These are phyloP conservation scores for Acromyrmex echinatior DNA, from an alignment of 1,140 invertebrate species.

Conservation along the genomic window DNA sequence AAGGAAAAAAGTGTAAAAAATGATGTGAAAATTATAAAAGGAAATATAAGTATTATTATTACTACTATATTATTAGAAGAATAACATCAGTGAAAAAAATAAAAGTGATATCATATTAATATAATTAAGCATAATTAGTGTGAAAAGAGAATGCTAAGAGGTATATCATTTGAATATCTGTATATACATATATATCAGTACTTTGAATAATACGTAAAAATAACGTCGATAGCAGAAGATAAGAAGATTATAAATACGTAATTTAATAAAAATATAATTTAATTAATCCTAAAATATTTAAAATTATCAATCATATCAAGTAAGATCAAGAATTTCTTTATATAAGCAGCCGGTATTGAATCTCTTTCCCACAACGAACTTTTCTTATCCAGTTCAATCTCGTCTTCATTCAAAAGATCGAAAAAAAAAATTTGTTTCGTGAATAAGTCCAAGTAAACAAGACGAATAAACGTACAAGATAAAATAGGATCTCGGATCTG, in stretches of 20 bases:
- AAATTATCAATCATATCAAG: background rate
- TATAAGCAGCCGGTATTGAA: background rate
- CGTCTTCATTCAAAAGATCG: background rate
- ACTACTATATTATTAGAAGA: background rate
- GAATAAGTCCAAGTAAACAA: conserved; percentile 12
- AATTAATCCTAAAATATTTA: background rate
- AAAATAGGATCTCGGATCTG: conserved; percentile 2
- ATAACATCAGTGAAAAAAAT: background rate
- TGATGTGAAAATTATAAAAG: background rate
- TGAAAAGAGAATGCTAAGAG: background rate
- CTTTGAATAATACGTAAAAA: background rate
- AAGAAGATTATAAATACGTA: background rate
- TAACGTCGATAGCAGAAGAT: background rate
- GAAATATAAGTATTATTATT: conserved; percentile 3
- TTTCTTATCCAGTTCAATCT: conserved; percentile 17
- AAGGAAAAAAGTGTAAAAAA: conserved; percentile 4
- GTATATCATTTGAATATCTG: background rate
- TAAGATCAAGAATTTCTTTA: background rate
- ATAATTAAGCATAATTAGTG: background rate
- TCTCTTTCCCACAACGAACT: background rate
- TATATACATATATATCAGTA: background rate
- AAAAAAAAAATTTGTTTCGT: background rate
- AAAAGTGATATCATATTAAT: background rate
- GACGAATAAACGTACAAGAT: conserved; percentile 7
- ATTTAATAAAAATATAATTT: background rate